Conservation (phyloP, 2,888 invertebrate genomes). For the Oxystoma pomonae region DNA sequence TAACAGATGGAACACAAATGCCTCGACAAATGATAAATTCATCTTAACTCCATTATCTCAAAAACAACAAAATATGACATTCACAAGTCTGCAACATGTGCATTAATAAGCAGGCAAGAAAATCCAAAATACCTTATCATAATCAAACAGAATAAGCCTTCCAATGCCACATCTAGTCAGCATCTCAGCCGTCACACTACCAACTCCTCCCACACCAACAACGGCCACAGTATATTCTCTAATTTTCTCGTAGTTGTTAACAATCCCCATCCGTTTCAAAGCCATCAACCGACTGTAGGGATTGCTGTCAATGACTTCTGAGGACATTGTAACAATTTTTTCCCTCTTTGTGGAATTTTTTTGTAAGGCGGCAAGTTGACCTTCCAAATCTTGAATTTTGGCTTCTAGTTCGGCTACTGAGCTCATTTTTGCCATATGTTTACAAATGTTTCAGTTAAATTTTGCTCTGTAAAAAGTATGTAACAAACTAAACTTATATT, state of each 20-base stretch:
- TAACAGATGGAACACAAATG: no score
- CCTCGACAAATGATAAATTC: no score
- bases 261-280: conserved; percentile 97
- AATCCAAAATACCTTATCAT: conserved; percentile 83
- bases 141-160: conserved; percentile 94
- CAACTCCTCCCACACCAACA: conserved; percentile 98
- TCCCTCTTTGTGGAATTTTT: conserved; percentile 34
- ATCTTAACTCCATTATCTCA: no score
- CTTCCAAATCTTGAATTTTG: conserved; percentile 62
- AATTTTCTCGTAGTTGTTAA: conserved; percentile 93
- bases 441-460: no score
- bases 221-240: conserved; percentile 86
- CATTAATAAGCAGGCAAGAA: no score
- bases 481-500: no score
- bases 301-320: conserved; percentile 96
- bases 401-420: conserved; percentile 58
- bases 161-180: conserved; percentile 97
- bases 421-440: conserved; percentile 49
- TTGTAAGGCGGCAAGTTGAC: conserved; percentile 50
- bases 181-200: conserved; percentile 99
- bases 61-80: no score
- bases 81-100: no score
- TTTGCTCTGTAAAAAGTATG: no score
- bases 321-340: conserved; percentile 86
- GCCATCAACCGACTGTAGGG: conserved; percentile 99